These are phyloP conservation scores for Acanthococcus lagerstroemiae DNA, from an alignment of 2,888 invertebrate species.

Conservation along the genomic window DNA sequence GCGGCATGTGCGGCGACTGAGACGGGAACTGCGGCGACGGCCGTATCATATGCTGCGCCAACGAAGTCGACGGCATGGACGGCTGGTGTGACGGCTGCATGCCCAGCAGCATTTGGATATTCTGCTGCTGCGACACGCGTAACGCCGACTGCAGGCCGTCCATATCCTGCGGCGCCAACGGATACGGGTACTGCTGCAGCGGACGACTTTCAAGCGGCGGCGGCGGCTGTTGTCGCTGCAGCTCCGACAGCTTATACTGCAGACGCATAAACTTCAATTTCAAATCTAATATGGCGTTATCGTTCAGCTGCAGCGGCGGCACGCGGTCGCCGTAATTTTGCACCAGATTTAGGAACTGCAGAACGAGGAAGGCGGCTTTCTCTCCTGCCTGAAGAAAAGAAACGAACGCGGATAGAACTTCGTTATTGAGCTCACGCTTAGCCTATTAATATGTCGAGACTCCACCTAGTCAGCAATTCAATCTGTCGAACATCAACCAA, in stretches of 20 bases:
- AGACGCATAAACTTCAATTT: constrained; percentile 12
- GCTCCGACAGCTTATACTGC: constrained; percentile 5
- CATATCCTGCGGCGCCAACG: neutral
- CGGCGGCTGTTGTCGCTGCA: neutral
- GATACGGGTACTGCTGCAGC: neutral
- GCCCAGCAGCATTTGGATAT: constrained; percentile 15
- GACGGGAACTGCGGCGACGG: constrained; percentile 1
- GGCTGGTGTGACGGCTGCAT: neutral
- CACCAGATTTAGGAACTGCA: constrained; percentile 17
- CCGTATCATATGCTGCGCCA: neutral
- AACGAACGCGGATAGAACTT: neutral
- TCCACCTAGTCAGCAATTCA: no score
- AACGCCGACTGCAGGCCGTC: neutral
- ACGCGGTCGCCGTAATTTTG: constrained; percentile 16
- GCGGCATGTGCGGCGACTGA: neutral
- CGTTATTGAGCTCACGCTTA: no score
- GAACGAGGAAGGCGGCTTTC: constrained; percentile 13
- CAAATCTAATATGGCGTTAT: constrained; percentile 10
- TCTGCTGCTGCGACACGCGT: neutral
- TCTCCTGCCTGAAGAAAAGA: constrained; percentile 18
- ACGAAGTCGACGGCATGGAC: neutral
- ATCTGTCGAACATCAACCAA: no score
- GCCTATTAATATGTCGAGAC: no score
- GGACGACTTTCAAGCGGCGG: neutral
- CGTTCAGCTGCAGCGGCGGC: neutral